A percentile compares a stretch with the other conserved stretches of the same genome.
Evolutionary conservation across 2,888 invertebrate species (phyloP).

Genomic region (Andrena marginata): DNA sequence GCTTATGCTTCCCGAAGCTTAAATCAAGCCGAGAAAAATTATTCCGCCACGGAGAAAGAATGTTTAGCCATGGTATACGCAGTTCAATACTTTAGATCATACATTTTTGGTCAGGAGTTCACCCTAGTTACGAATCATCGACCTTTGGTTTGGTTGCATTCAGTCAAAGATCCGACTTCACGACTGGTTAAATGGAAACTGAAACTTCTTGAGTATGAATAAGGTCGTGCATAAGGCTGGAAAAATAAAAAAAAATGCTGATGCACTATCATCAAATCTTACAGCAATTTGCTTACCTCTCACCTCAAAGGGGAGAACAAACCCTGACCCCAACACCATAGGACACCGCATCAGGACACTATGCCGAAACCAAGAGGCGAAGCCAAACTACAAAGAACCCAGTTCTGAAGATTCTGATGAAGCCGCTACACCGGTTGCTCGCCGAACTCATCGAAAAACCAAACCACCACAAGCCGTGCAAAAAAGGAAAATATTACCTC

Average conservation of each 20-base stretch:
- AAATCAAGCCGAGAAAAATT: slow-evolving; percentile 2
- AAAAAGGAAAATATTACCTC: no score
- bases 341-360: background rate
- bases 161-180: background rate
- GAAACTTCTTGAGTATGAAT: background rate
- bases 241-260: slow-evolving; percentile 5
- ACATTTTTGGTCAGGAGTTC: background rate
- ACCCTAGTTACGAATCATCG: background rate
- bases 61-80: slow-evolving; percentile 6
- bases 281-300: background rate
- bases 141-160: slow-evolving; percentile 3
- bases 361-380: background rate
- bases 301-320: background rate
- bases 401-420: background rate
- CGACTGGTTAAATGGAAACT: background rate
- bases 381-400: background rate
- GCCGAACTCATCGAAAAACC: no score
- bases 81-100: slow-evolving; percentile 10
- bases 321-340: background rate
- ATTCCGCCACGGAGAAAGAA: slow-evolving; percentile 1
- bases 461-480: no score
- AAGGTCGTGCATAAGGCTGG: background rate
- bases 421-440: no score
- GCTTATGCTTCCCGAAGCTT: slow-evolving; percentile 12
- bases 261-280: background rate